These are phyloP conservation scores for Drosophila insularis DNA, from an alignment of 1,140 invertebrate genomes.

Conservation along the genomic window DNA sequence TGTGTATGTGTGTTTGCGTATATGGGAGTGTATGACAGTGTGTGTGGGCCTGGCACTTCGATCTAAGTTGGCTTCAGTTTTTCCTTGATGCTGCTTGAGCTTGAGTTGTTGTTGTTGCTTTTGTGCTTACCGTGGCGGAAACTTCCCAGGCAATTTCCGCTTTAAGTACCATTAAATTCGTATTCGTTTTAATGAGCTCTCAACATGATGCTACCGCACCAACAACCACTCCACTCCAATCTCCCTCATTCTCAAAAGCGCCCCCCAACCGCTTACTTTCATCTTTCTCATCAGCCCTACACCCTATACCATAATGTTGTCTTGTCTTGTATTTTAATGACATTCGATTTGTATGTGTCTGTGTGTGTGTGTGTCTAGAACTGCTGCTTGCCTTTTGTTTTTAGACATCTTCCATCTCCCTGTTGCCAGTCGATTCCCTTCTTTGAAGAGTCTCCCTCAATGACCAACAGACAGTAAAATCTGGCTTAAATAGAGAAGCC, in stretches of 20 bases:
- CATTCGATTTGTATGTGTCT: slow-evolving; percentile 67
- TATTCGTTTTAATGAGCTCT: slow-evolving; percentile 82
- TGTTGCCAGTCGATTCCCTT: slow-evolving; percentile 31
- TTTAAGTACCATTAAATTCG: slow-evolving; percentile 82
- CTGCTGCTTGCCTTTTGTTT: slow-evolving; percentile 44
- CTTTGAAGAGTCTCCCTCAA: slow-evolving; percentile 7
- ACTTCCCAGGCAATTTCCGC: slow-evolving; percentile 82
- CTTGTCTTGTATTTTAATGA: slow-evolving; percentile 60
- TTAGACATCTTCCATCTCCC: slow-evolving; percentile 45
- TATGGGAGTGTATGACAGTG: slow-evolving; percentile 8
- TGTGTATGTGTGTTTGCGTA: slow-evolving; percentile 17
- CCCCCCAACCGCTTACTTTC: slow-evolving; percentile 20
- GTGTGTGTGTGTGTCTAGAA: slow-evolving; percentile 39
- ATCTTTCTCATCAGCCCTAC: slow-evolving; percentile 26
- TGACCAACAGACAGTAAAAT: slow-evolving; percentile 66
- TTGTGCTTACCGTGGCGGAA: slow-evolving; percentile 65
- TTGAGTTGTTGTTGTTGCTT: slow-evolving; percentile 23
- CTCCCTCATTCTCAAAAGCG: background rate
- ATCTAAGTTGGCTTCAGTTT: slow-evolving; percentile 55
- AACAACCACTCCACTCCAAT: background rate
- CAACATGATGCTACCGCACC: slow-evolving; percentile 69
- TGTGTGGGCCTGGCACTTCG: slow-evolving; percentile 50
- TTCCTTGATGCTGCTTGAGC: slow-evolving; percentile 33
- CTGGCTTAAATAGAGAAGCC: slow-evolving; percentile 36
- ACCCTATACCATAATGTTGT: background rate